Conservation (phyloP, 2,888 invertebrate genomes). For the Agrilus biguttatus region DNA sequence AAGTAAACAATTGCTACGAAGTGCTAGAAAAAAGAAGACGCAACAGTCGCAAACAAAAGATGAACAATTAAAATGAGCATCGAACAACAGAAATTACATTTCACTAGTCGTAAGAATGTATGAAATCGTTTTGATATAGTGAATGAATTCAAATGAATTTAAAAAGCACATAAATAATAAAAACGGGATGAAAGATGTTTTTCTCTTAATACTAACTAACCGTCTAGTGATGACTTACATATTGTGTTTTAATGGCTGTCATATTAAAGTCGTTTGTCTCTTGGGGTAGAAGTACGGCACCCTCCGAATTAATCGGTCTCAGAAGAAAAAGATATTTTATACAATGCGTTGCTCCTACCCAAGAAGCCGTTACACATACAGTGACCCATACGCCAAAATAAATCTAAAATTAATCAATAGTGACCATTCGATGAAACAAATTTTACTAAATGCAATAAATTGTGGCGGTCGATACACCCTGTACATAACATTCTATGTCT, state of each 20-base stretch:
- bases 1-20: too few species aligned
- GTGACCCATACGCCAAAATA: conserved; percentile 82
- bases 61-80: too few species aligned
- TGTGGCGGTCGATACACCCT: too few species aligned
- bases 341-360: conserved; percentile 88
- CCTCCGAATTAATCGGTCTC: conserved; percentile 34
- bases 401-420: conserved; percentile 58
- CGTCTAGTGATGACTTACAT: conserved; percentile 24
- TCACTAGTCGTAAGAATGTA: neutral
- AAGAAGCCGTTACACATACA: conserved; percentile 71
- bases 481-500: too few species aligned
- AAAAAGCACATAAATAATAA: neutral
- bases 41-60: too few species aligned
- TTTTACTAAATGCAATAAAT: too few species aligned
- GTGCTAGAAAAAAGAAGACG: too few species aligned
- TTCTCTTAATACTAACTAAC: conserved; percentile 1
- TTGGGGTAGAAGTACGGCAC: conserved; percentile 23
- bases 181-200: conserved; percentile 5
- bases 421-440: too few species aligned
- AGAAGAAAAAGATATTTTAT: conserved; percentile 70
- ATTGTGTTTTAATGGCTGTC: conserved; percentile 28
- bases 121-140: neutral
- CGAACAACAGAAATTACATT: too few species aligned
- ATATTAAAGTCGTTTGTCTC: conserved; percentile 29
- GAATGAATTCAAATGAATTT: neutral